Base-by-base conservation (phyloP, 2,888 invertebrate species). In the Agonopterix alstromeriana region DNA sequence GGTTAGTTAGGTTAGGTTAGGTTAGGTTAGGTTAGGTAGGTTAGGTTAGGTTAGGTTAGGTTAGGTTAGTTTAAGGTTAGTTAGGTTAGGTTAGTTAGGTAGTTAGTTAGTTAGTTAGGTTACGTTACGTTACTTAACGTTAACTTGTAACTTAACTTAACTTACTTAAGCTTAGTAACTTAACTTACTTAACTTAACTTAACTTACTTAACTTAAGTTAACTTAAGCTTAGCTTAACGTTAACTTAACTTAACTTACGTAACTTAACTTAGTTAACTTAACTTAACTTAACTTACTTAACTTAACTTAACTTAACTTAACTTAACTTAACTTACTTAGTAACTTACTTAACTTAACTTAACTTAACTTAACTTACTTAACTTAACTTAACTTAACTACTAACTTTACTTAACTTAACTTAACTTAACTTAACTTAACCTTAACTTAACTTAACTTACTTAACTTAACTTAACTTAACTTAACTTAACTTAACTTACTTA, bases 1-100 rank as follows among this genome's bases (percentile, higher is more conserved):
- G 55, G 58, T 56, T 59, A 57, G 59, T 56, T 58, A 51, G 51
- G 53, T 51, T 57, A 56, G 60, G 56, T 56, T 56, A 55, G 57
- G 57, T 60, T 60, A 56, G 60, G 56, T 55, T 56, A 55, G 55
- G 54, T 54, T 54, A 55, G 43, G 43, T 43, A 43, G 53, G 53
- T 53, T 53, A 53, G 51, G 52, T 52, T 54, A 51, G 52, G 54
- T 54, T 54, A 54, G 54, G 52, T 53, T 55, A 51, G 52, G 55
- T 55, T 55, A 55, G 53, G 55, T 55, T 55, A 55, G 55, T 49
- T 53, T 53, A 53, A 51, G 55, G 53, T 55, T 49, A 49, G 54
- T 55, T 53, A 51, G 55, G 55, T 52, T 55, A 51, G 51, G 49
- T 51, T 51, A 49, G 43, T 43, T 43, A 43, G 43, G 43, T 43